Evolutionary conservation across 1,140 invertebrate species (phyloP).

Genomic region (Papilio dardanus): DNA sequence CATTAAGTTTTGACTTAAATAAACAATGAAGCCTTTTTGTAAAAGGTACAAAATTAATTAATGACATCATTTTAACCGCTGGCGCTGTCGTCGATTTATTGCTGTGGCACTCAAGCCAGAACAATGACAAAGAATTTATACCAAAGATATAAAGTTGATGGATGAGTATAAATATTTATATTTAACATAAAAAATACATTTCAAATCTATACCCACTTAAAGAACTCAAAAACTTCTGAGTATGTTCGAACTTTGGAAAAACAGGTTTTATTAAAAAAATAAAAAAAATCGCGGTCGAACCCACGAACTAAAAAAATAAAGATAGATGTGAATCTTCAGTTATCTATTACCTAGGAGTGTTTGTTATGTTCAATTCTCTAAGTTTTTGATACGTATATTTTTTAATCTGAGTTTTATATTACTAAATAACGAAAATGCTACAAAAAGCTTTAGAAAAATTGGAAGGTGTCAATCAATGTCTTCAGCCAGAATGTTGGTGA

Average conservation of each 20-base stretch:
- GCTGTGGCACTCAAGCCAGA: not conserved
- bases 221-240: too few species aligned
- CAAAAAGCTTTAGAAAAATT: not conserved
- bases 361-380: too few species aligned
- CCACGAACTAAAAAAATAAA: too few species aligned
- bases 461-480: constrained; percentile 7
- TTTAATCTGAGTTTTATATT: too few species aligned
- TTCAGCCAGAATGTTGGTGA: not conserved
- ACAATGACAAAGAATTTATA: constrained; percentile 14
- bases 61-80: constrained; percentile 10
- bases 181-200: not conserved
- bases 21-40: constrained; percentile 9
- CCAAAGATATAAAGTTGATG: not conserved
- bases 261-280: too few species aligned
- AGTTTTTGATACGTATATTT: too few species aligned
- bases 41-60: constrained; percentile 8
- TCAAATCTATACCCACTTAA: too few species aligned
- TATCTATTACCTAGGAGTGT: not conserved
- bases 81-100: not conserved
- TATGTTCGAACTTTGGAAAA: too few species aligned
- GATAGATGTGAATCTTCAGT: too few species aligned
- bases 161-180: not conserved
- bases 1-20: constrained; percentile 4
- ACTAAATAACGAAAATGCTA: too few species aligned
- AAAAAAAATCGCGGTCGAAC: too few species aligned